phyloP scores from a whole-genome alignment of 2,888 invertebrate genomes.

The Acronicta psi region DNA sequence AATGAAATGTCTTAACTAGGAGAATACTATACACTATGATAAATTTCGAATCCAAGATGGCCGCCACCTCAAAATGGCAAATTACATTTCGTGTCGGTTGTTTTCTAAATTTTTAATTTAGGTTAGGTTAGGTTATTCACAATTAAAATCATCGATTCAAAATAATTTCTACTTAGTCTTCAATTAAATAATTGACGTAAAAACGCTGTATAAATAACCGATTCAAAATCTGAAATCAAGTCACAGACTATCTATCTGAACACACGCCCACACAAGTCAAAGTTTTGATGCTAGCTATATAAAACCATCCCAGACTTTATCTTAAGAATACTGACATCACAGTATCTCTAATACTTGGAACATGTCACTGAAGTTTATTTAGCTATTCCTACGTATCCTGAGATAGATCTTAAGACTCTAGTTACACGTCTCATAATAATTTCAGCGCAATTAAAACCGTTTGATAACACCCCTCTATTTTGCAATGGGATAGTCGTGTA shows the following conservation, averaged over 20 bases:
- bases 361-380: conserved; percentile 28
- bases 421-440: conserved; percentile 47
- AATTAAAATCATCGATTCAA: no score
- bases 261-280: conserved; percentile 33
- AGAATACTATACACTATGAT: no score
- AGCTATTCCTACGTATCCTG: conserved; percentile 9
- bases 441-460: conserved; percentile 52
- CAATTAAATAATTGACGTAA: not conserved
- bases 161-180: no score
- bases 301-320: conserved; percentile 39
- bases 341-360: conserved; percentile 30
- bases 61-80: no score
- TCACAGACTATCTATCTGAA: conserved; percentile 8
- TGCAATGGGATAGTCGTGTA: conserved; percentile 34
- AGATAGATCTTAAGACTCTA: conserved; percentile 23
- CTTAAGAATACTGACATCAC: conserved; percentile 25
- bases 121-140: no score
- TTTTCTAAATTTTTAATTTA: no score
- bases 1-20: no score
- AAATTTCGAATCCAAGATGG: no score
- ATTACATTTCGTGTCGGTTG: no score
- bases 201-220: conserved; percentile 5
- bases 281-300: conserved; percentile 34
- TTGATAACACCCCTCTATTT: conserved; percentile 43
- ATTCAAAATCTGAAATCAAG: not conserved